Conservation (phyloP, 2,113 vertebrate species). For the Brachyistius frenatus region DNA sequence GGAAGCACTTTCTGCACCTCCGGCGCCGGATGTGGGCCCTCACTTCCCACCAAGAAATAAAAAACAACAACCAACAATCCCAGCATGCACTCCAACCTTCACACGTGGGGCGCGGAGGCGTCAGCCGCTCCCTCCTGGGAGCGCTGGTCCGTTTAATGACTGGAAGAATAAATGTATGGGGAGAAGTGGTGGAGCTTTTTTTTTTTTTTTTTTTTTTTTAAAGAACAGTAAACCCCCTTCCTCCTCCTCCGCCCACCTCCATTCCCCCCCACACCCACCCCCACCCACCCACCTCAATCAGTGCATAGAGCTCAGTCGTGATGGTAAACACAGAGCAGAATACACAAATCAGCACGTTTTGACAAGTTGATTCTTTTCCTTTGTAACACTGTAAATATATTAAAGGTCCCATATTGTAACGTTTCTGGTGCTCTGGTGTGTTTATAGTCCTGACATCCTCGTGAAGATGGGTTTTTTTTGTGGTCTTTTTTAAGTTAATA, state of each 20-base stretch:
- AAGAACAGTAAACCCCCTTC: no score
- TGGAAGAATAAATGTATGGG: conserved; percentile 15
- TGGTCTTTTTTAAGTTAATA: no score
- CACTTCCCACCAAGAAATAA: no score
- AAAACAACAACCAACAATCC: conserved; percentile 15
- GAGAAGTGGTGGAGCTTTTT: not conserved
- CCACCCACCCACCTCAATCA: conserved; percentile 11
- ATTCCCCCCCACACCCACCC: no score
- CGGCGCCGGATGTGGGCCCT: conserved; percentile 10
- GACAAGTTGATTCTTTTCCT: conserved; percentile 64
- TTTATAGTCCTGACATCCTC: no score
- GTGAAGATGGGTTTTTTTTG: no score
- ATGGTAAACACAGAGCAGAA: conserved; percentile 41
- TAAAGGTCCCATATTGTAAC: conserved; percentile 40
- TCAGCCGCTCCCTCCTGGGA: not conserved
- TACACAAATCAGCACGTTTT: conserved; percentile 67
- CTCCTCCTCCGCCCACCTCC: no score
- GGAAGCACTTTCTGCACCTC: conserved; percentile 47
- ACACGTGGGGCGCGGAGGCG: conserved; percentile 12
- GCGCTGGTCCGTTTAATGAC: not conserved
- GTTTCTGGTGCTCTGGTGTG: no score
- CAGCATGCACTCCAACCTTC: conserved; percentile 73
- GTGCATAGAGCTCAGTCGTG: conserved; percentile 14
- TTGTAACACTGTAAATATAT: conserved; percentile 83
- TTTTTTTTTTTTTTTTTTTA: not conserved